Base-by-base conservation (phyloP, 2,113 vertebrate species). In the Ophiodon elongatus region DNA sequence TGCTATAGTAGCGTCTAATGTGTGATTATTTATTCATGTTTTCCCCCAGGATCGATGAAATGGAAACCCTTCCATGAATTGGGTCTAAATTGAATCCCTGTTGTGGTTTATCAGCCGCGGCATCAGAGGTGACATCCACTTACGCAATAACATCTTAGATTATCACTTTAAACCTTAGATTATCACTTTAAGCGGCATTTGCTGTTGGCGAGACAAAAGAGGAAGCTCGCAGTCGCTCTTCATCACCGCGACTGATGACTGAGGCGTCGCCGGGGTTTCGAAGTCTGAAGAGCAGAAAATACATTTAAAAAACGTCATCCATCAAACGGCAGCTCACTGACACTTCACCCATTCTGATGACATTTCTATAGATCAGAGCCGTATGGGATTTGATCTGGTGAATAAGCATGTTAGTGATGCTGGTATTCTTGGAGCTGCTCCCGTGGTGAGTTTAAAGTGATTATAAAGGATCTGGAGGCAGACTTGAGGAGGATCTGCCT, bases 391-490 rank as follows among this genome's bases (percentile, higher is more conserved):
- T 25, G 72, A 75, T 82, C 21, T 82, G 62, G 39, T 15, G 7
- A 83, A 63, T 79, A 72, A 85, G 80, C 82, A 0, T 2, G 76
- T 86, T 88, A 83, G 79, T 25, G 81, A 76, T 54, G 84, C 29
- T 76, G 82, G 71, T 84, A 80, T 89, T 89, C 81, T 72, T 45
- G 78, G 86, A 76, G 74, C 29, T 69, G 14, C 45, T 79, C 71
- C 72, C 54, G 17, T 41, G 69, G 80, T 76, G 84, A 64, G 39
- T 79, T 68, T 76, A 80, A 82, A 85, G 75, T 85, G 83, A 89
- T 88, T 80, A 88, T 57, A 63, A 54, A 71, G 76, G 75, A 81
- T 88, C 43, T 56, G 0, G 27, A 71, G 59, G 78, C 43, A 35
- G 39, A 69, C 62, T 87, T 37, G 73, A 78, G 5, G 47, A 75